A percentile compares a stretch with the other conserved stretches of the same genome.
Evolutionary conservation across 2,113 vertebrate species (phyloP).

Genomic region (Casuarius casuarius): DNA sequence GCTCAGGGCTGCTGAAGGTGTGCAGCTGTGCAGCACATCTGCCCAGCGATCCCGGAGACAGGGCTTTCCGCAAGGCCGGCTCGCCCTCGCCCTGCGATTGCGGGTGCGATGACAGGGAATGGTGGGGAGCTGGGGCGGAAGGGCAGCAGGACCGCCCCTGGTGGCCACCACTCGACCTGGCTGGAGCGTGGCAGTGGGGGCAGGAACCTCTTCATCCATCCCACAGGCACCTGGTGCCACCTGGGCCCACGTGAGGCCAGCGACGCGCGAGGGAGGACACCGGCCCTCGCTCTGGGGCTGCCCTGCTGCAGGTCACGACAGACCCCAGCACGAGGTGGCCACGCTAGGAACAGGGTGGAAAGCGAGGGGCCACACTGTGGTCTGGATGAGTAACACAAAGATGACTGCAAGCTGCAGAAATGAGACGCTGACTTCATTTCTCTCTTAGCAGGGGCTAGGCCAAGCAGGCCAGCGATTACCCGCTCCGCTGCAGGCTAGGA

Average conservation of each 20-base stretch:
- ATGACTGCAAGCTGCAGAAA: constrained; percentile 59
- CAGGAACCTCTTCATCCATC: neutral
- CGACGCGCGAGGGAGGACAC: neutral
- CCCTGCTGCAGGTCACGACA: neutral
- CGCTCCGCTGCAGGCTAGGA: constrained; percentile 37
- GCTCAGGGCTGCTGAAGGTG: neutral
- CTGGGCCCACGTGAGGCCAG: neutral
- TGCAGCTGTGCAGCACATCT: rapidly evolving
- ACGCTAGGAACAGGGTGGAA: neutral
- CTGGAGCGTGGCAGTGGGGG: rapidly evolving
- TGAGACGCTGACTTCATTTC: constrained; percentile 46
- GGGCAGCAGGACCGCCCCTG: neutral
- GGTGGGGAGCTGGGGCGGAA: neutral
- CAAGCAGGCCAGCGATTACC: constrained; percentile 23
- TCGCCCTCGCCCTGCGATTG: neutral
- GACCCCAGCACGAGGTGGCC: neutral
- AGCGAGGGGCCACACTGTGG: neutral
- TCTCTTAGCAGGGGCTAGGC: neutral
- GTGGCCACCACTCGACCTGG: neutral
- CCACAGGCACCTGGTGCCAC: neutral
- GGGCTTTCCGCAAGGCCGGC: too few species aligned
- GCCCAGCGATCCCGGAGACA: too few species aligned
- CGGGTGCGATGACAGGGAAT: neutral
- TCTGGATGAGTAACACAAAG: constrained; percentile 46
- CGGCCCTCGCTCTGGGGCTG: neutral